Evolutionary conservation across 2,113 vertebrate genomes (phyloP).

Genomic region (Hylia prasina): DNA sequence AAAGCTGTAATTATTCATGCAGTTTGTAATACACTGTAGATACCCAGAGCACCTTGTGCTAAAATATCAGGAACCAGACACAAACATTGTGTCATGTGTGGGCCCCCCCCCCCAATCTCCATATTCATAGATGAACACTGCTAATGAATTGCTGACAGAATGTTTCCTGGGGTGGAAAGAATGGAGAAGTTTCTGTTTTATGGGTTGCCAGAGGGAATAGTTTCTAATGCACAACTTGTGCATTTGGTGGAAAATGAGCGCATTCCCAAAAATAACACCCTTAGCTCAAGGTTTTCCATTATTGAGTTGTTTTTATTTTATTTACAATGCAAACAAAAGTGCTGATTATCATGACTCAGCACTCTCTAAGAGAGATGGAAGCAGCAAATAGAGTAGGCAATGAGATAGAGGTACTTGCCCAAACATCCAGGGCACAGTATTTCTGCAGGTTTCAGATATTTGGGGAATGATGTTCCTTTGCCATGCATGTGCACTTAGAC

Average conservation of each 20-base stretch:
- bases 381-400: neutral
- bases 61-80: neutral
- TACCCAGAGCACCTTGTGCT: neutral
- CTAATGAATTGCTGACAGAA: slow-evolving; percentile 47
- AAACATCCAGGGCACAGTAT: neutral
- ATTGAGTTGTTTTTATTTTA: slow-evolving; percentile 6
- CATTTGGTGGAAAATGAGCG: slow-evolving; percentile 23
- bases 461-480: neutral
- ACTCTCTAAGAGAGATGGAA: neutral
- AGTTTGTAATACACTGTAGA: neutral
- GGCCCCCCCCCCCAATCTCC: neutral
- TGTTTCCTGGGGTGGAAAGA: slow-evolving; percentile 52
- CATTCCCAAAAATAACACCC: neutral
- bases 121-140: slow-evolving; percentile 34
- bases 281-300: slow-evolving; percentile 25
- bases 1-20: neutral
- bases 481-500: neutral
- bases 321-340: slow-evolving; percentile 16
- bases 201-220: slow-evolving; percentile 39
- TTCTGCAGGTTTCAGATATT: neutral
- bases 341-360: slow-evolving; percentile 18
- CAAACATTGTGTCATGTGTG: too few species aligned
- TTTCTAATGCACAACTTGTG: neutral
- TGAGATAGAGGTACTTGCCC: neutral
- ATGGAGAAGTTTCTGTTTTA: slow-evolving; percentile 43